These are phyloP conservation scores for Vombatus ursinus DNA, from an alignment of 2,113 vertebrate genomes.

Conservation along the genomic window DNA sequence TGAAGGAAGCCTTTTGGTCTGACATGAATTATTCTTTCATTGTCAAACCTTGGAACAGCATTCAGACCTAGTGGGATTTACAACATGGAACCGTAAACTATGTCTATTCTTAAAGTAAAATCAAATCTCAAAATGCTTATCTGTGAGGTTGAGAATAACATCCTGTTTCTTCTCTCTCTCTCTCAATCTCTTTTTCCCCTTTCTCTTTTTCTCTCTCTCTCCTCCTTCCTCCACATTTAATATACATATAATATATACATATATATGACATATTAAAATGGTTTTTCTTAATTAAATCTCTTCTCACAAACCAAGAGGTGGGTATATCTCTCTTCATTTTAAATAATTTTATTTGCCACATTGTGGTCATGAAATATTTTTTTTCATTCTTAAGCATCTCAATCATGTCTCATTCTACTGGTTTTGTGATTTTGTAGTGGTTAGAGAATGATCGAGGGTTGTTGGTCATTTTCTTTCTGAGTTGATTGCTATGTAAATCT, in stretches of 20 bases:
- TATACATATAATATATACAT: background rate
- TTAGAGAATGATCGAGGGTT: constrained; percentile 51
- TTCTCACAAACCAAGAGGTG: constrained; percentile 69
- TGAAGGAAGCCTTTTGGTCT: constrained; percentile 82
- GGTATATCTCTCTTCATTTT: constrained; percentile 73
- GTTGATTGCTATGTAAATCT: constrained; percentile 39
- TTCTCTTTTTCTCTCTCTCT: too few species aligned
- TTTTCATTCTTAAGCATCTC: constrained; percentile 67
- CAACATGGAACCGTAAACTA: constrained; percentile 81
- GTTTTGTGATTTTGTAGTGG: constrained; percentile 68
- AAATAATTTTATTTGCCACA: constrained; percentile 63
- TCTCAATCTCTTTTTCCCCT: background rate
- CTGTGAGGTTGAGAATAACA: constrained; percentile 71
- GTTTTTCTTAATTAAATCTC: constrained; percentile 75
- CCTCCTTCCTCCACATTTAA: background rate
- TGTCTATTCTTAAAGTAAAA: constrained; percentile 81
- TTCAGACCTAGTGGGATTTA: constrained; percentile 83
- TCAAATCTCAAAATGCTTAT: constrained; percentile 69
- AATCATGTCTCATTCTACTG: constrained; percentile 51
- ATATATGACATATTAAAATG: constrained; percentile 20
- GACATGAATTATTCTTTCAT: constrained; percentile 84
- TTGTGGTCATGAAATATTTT: constrained; percentile 48
- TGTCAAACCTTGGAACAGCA: constrained; percentile 83
- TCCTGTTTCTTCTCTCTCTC: constrained; percentile 14
- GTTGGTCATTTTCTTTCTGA: constrained; percentile 64